Evolutionary conservation across 2,113 vertebrate species (phyloP).

Genomic region (Salvelinus alpinus): DNA sequence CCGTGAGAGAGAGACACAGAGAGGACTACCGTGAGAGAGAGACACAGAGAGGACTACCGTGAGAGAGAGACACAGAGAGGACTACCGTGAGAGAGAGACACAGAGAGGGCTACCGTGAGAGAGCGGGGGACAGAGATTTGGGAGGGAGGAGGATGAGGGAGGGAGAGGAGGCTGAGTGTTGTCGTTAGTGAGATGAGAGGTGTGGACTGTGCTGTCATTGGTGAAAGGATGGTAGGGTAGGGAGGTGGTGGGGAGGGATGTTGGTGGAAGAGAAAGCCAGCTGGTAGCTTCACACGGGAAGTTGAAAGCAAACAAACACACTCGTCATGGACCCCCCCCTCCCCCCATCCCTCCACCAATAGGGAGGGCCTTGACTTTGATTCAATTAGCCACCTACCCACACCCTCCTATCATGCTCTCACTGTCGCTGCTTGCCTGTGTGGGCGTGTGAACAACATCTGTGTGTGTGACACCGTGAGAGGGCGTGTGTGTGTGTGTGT

Average conservation of each 20-base stretch:
- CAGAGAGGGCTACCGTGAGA: too few species aligned
- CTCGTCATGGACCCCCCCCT: slow-evolving; percentile 11
- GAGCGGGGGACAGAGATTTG: too few species aligned
- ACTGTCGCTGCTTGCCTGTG: slow-evolving; percentile 45
- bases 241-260: neutral
- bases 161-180: neutral
- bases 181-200: slow-evolving; percentile 12
- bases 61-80: too few species aligned
- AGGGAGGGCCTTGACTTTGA: slow-evolving; percentile 60
- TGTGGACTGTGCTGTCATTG: neutral
- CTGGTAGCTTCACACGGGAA: slow-evolving; percentile 23
- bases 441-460: slow-evolving; percentile 45
- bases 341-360: neutral
- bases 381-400: slow-evolving; percentile 59
- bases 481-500: slow-evolving; percentile 22
- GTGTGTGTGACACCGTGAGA: slow-evolving; percentile 45
- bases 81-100: too few species aligned
- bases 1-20: too few species aligned
- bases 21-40: too few species aligned
- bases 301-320: slow-evolving; percentile 14
- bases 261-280: neutral
- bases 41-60: too few species aligned
- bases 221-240: neutral
- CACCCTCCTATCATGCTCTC: slow-evolving; percentile 23
- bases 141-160: neutral